These are phyloP conservation scores for Etheostoma perlongum DNA, from an alignment of 2,797 vertebrate species.

Conservation along the genomic window DNA sequence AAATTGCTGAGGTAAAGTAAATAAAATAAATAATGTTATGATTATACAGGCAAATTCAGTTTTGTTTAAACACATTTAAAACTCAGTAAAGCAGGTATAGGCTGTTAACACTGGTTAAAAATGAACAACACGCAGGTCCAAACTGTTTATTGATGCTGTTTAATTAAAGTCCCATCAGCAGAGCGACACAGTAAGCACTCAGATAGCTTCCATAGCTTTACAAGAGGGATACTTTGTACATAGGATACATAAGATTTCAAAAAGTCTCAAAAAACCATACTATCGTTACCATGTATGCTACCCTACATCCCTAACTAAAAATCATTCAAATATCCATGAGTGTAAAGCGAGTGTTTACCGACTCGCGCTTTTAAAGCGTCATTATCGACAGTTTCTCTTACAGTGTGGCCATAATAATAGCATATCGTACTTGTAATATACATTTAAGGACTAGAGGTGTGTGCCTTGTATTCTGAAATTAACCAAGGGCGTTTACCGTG, in stretches of 20 bases:
- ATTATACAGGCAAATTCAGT: neutral
- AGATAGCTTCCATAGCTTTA: neutral
- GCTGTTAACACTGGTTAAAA: neutral
- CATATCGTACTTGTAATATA: neutral
- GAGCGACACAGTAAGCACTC: neutral
- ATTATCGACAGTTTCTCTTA: neutral
- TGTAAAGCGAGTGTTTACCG: neutral
- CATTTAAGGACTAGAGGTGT: neutral
- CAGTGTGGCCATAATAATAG: neutral
- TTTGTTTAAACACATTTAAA: conserved; percentile 12
- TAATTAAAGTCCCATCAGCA: conserved; percentile 33
- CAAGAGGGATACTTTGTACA: neutral
- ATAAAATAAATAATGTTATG: too few relatives aligned
- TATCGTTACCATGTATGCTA: neutral
- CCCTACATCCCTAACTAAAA: neutral
- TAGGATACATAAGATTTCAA: neutral
- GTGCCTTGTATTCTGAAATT: neutral
- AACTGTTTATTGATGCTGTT: conserved; percentile 18
- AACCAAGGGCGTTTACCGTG: neutral
- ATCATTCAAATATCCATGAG: neutral
- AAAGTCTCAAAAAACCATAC: neutral
- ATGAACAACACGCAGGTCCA: neutral
- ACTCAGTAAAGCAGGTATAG: neutral
- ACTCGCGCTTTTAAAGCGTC: neutral
- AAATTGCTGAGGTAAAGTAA: neutral